Percentiles rank a stretch among this genome's conserved stretches.
Conservation (phyloP, 2,888 invertebrate species). For the Spisula solida region DNA sequence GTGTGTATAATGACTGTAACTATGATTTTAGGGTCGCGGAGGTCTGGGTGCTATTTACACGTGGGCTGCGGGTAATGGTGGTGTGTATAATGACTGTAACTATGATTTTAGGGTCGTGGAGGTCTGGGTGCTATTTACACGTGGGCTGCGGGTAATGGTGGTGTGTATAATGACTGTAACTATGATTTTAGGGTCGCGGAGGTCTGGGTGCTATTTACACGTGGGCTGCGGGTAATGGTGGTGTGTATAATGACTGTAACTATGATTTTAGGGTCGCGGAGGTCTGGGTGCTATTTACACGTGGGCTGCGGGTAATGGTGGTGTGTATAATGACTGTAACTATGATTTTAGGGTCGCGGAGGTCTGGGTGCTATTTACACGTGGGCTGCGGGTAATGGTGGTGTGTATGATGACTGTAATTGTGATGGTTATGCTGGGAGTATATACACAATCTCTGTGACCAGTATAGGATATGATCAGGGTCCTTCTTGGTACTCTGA, state of each 20-base stretch:
- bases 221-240: too few species aligned
- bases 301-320: too few species aligned
- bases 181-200: too few species aligned
- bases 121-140: slow-evolving; percentile 66
- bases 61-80: slow-evolving; percentile 69
- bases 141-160: slow-evolving; percentile 69
- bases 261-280: too few species aligned
- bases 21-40: slow-evolving; percentile 52
- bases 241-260: slow-evolving; percentile 69
- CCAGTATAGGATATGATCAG: slow-evolving; percentile 56
- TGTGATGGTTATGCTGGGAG: slow-evolving; percentile 63
- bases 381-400: slow-evolving; percentile 68
- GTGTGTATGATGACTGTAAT: slow-evolving; percentile 61
- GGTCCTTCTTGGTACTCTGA: slow-evolving; percentile 60
- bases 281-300: too few species aligned
- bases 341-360: slow-evolving; percentile 52
- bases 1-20: slow-evolving; percentile 33
- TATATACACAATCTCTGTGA: slow-evolving; percentile 66
- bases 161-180: slow-evolving; percentile 60
- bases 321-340: too few species aligned
- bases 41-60: slow-evolving; percentile 66
- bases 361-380: slow-evolving; percentile 65
- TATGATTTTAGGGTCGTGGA: slow-evolving; percentile 52
- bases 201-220: too few species aligned
- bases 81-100: slow-evolving; percentile 33